phyloP scores from a whole-genome alignment of 2,888 invertebrate species.

The Rhagonycha lutea region DNA sequence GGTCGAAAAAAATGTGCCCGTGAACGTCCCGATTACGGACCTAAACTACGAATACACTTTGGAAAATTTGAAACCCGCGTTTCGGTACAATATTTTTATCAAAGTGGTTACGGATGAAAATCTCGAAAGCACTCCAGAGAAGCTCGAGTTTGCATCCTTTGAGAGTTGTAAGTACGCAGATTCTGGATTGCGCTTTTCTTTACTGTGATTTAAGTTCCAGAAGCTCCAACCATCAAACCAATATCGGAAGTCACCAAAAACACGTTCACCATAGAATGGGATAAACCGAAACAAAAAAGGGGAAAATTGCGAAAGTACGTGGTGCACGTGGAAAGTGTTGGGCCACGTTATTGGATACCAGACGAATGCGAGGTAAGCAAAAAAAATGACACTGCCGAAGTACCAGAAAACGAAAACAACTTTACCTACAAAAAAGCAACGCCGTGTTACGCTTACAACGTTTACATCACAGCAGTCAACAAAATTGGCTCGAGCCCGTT shows the following conservation, averaged over 20 bases:
- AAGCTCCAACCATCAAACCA: constrained; percentile 12
- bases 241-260: neutral
- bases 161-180: constrained; percentile 22
- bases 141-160: constrained; percentile 6
- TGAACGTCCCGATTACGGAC: constrained; percentile 1
- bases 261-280: constrained; percentile 16
- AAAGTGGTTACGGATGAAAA: neutral
- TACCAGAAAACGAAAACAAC: neutral
- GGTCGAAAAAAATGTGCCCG: neutral
- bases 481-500: constrained; percentile 13
- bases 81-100: constrained; percentile 18
- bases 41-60: constrained; percentile 12
- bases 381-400: neutral
- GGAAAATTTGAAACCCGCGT: constrained; percentile 16
- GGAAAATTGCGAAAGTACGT: constrained; percentile 21
- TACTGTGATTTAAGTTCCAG: constrained; percentile 18
- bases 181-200: neutral
- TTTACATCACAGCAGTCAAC: constrained; percentile 17
- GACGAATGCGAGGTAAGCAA: constrained; percentile 12
- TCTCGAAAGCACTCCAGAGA: neutral
- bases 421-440: constrained; percentile 14
- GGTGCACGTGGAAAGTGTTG: constrained; percentile 8
- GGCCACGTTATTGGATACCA: constrained; percentile 14
- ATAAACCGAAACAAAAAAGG: constrained; percentile 22
- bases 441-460: constrained; percentile 20